phyloP scores from a whole-genome alignment of 1,140 invertebrate genomes.

The Drosophila elegans region DNA sequence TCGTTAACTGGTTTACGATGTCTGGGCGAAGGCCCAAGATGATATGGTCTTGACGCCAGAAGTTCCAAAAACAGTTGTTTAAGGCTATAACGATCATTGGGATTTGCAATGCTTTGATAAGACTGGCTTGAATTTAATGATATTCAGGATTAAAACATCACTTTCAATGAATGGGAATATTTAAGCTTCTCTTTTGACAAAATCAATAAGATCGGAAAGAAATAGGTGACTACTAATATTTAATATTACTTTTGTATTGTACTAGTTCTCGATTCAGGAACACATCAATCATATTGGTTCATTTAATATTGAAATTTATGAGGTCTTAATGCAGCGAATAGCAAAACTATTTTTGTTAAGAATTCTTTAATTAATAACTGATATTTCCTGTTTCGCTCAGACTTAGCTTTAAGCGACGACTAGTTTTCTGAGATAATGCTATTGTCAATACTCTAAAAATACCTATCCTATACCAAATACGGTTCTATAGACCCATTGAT shows the following conservation, averaged over 20 bases:
- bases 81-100: slow-evolving; percentile 10
- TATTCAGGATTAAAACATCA: background rate
- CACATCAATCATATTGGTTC: background rate
- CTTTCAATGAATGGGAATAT: too few species aligned
- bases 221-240: too few species aligned
- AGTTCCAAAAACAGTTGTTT: slow-evolving; percentile 18
- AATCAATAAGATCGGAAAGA: too few species aligned
- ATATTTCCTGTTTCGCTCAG: slow-evolving; percentile 8
- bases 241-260: too few species aligned
- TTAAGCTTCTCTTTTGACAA: too few species aligned
- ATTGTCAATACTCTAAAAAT: background rate
- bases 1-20: slow-evolving; percentile 66
- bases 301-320: background rate
- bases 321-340: background rate
- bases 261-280: background rate
- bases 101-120: slow-evolving; percentile 7
- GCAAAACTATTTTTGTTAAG: background rate
- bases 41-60: slow-evolving; percentile 30
- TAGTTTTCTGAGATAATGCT: background rate
- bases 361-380: background rate
- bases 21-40: slow-evolving; percentile 14
- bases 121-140: background rate
- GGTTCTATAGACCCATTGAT: slow-evolving; percentile 1
- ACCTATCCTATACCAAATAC: background rate
- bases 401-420: background rate